A percentile compares a stretch with the other conserved stretches of the same genome.
These are phyloP conservation scores for Neosalanx taihuensis DNA, from an alignment of 2,797 vertebrate species.

Conservation along the genomic window DNA sequence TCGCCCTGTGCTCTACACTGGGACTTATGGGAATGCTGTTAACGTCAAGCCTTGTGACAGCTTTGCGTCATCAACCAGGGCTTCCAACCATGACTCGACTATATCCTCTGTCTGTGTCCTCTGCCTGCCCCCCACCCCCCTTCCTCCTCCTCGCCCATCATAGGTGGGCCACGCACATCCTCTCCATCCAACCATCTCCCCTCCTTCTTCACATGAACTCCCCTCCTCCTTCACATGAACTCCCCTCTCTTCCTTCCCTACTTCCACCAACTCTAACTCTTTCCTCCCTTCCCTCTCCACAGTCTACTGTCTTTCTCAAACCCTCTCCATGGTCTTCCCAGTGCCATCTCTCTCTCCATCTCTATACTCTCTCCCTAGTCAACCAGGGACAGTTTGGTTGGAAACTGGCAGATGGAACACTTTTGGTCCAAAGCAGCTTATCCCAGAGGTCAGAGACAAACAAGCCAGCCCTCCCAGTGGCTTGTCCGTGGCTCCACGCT, in stretches of 20 bases:
- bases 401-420: constrained; percentile 24
- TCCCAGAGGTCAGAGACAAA: constrained; percentile 1
- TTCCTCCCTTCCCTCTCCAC: neutral
- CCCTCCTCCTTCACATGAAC: neutral
- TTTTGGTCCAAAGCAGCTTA: constrained; percentile 35
- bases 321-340: neutral
- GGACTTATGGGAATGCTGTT: neutral
- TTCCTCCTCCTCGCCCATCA: neutral
- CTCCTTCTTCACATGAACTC: neutral
- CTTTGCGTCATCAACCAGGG: neutral
- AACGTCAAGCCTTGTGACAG: neutral
- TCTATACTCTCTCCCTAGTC: neutral
- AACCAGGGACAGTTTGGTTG: neutral
- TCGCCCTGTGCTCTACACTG: neutral
- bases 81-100: neutral
- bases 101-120: neutral
- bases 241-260: too few relatives aligned
- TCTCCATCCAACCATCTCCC: neutral
- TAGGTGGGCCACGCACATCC: neutral
- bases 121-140: neutral
- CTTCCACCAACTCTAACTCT: neutral
- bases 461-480: neutral
- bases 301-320: neutral
- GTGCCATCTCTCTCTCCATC: neutral
- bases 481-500: neutral